phyloP scores from a whole-genome alignment of 2,888 invertebrate genomes.

The Dione vanillae region DNA sequence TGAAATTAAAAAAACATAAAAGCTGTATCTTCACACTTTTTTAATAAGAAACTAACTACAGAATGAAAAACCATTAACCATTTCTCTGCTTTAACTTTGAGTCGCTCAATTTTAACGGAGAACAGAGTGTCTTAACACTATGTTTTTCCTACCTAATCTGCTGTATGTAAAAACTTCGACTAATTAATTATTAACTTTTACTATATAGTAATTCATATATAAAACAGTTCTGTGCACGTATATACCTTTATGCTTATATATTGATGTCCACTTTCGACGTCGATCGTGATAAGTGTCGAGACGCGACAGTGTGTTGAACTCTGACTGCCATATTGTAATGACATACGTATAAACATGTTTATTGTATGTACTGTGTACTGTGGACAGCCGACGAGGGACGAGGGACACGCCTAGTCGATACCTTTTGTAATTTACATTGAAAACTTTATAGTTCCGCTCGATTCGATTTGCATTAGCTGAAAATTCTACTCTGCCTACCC shows the following conservation, averaged over 20 bases:
- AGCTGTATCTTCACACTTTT: too few species aligned
- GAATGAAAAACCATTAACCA: too few species aligned
- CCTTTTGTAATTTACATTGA: neutral
- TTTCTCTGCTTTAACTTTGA: too few species aligned
- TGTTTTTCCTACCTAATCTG: too few species aligned
- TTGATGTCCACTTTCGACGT: conserved; percentile 54
- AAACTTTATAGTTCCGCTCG: neutral
- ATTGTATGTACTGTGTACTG: neutral
- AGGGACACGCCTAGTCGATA: conserved; percentile 3
- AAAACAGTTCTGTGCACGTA: neutral
- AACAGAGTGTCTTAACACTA: too few species aligned
- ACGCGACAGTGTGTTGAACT: conserved; percentile 52
- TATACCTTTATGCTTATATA: neutral
- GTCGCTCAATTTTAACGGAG: too few species aligned
- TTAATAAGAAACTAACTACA: too few species aligned
- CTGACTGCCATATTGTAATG: conserved; percentile 17
- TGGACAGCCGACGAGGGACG: neutral
- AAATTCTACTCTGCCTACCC: too few species aligned
- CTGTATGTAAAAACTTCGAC: too few species aligned
- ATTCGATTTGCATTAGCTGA: neutral
- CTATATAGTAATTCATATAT: neutral
- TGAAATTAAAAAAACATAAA: too few species aligned
- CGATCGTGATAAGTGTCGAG: conserved; percentile 61
- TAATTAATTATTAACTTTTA: too few species aligned
- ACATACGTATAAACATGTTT: neutral